Evolutionary conservation across 92 coral and sea anemone species (phyloP), one percentile per base, ranked within the genome.

Genomic region (Actinostola sp.): DNA sequence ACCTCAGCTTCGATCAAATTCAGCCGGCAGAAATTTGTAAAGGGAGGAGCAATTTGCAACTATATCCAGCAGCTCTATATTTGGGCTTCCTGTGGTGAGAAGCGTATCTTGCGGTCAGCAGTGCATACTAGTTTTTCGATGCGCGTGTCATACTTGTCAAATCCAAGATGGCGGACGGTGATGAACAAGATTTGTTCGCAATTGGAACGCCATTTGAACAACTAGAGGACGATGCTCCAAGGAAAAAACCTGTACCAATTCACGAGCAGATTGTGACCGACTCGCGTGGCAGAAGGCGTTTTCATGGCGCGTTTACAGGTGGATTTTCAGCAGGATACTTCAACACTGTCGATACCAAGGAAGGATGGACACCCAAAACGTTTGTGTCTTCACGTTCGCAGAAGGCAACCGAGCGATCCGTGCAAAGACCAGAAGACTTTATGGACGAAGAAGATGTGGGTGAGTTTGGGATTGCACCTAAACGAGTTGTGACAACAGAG

Each of bases 261-360:
- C 96, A 95, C 61, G 97, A 95, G n/a, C 99, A 95, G 71, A 64
- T 92, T 63, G 99, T 92, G 44, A 95, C 99, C 42, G 99, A 95
- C 73, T 41, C 75, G 30, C 88, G 85, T 43, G 99, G 99, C 13
- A 68, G 99, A 67, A 82, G 99, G 38, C 86, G 99, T 68, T 95
- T 95, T 64, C 99, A 95, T 88, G 99, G 99, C 67, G 99, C 99
- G 3, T 95, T 95, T 53, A 88, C 99, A 7, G 99, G 99, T 7
- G 99, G 99, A 1, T 95, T 95, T 88, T 95, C 99, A 19, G 99
- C 99, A 11, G 99, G 99, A 8, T 92, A 95, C 86, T 95, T 95
- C 70, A 95, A 95, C 92, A 76, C 99, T 15, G 99, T 95, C 3
- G 97, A 92, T 3, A 95, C 97, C 38, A 95, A 95, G 68, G 96